Base-by-base conservation (phyloP, 2,888 invertebrate genomes). In the Acronicta psi region DNA sequence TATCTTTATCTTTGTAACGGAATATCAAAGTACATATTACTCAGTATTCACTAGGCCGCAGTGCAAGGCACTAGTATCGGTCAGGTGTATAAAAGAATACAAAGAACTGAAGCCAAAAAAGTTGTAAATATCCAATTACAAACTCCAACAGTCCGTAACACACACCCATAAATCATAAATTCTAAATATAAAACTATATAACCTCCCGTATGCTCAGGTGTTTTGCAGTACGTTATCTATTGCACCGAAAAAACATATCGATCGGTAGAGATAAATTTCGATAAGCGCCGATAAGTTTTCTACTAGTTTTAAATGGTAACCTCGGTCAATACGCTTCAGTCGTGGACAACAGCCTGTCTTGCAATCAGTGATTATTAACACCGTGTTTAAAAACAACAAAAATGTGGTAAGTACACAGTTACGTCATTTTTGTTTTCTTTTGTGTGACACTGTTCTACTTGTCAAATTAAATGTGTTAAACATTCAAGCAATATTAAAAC, bases 381-480 rank as follows among this genome's bases (percentile, higher is more conserved):
- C 50, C 36, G 59, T 60, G 45, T 60, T 61, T 47, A 52, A 68
- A 60, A 63, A 61, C 20, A 55, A 51, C 70, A 83, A 77, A 11
- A 43, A 83, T 83, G 84, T 83, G 83, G 83, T 83, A 73, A 82
- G 83, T 79, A 41, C 29, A 9, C n/a, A 1, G n/a, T 51, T 29
- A 14, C 20, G 31, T 56, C 23, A 43, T 34, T 40, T 45, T 42
- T 36, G 45, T 51, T 47, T 58, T 50, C 34, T 23, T 50, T 56
- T 51, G 25, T 10, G 13, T 34, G 41, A 36, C 40, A 49, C 40
- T 20, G 50, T 67, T 29, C 51, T 51, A 25, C 53, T 53, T 18
- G 16, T 23, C 16, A 13, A 38, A 17, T 45, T 50, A 71, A 29
- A 11, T 44, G 14, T 44, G 18, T 31, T 34, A 42, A 6, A 36